Evolutionary conservation across 2,888 invertebrate species (phyloP), one percentile per base, ranked within the genome.

Genomic region (Hypena proboscidalis): DNA sequence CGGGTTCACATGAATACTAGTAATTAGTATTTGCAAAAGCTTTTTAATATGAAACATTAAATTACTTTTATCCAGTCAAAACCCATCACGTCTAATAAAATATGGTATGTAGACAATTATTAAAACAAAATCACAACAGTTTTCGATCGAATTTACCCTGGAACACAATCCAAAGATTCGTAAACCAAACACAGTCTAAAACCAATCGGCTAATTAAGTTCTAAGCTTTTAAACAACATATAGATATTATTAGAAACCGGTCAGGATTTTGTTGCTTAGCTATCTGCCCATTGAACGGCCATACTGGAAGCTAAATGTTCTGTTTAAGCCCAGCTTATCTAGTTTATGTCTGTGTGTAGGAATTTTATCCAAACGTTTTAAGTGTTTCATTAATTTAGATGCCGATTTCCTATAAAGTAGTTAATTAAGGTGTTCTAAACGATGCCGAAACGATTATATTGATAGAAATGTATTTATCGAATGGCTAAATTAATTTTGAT

Each of bases 171-270:
- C 48, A 39, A 66, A 65, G 62, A 68, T n/a, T n/a, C n/a, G n/a
- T n/a, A n/a, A n/a, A n/a, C n/a, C n/a, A n/a, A n/a, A 70, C 67
- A 70, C 59, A 67, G 64, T 63, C 67, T 56, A 70, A 74, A 62
- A 70, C 67, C 69, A 72, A 77, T 79, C 65, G 58, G 59, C 69
- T 78, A 81, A 83, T 84, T 80, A 81, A 80, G 65, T 67, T 69
- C 53, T 63, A 67, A 71, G 78, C 81, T 74, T 75, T 83, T 77
- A 80, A 71, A 67, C 70, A 50, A 47, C 68, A 50, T 56, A 73
- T 76, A 64, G 74, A 70, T 75, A 73, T 77, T 74, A 77, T 73
- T 74, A 67, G 67, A 69, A 79, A 80, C 80, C 77, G 73, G 83
- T 80, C 63, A 64, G 69, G 67, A 69, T 71, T 78, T 73, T 48